A percentile compares a stretch with the other conserved stretches of the same genome.
Conservation (phyloP, 2,797 vertebrate species). For the Enteromius mattozi region DNA sequence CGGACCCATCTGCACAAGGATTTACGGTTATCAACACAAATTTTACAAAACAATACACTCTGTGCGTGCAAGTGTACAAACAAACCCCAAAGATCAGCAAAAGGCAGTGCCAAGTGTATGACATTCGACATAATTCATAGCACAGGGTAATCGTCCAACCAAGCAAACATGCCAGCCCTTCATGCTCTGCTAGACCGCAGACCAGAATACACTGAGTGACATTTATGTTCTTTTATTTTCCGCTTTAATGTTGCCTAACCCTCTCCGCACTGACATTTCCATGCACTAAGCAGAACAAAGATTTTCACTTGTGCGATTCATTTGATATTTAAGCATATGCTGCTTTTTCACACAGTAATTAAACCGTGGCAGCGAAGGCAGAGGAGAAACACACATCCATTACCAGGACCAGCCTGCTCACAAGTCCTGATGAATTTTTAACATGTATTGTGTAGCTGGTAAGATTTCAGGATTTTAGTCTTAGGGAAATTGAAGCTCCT, state of each 20-base stretch:
- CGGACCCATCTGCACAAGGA: no score
- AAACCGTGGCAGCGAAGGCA: slow-evolving; percentile 62
- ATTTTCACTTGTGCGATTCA: slow-evolving; percentile 64
- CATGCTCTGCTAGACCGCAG: slow-evolving; percentile 67
- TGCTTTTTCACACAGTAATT: slow-evolving; percentile 67
- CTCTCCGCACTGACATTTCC: slow-evolving; percentile 71
- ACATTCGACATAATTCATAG: slow-evolving; percentile 74
- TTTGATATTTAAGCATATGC: slow-evolving; percentile 65
- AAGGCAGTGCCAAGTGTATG: slow-evolving; percentile 66
- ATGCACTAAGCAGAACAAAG: slow-evolving; percentile 60
- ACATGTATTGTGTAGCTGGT: slow-evolving; percentile 59
- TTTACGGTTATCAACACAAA: background rate
- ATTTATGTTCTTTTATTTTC: slow-evolving; percentile 73
- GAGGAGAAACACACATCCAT: slow-evolving; percentile 70
- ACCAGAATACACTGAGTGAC: slow-evolving; percentile 75
- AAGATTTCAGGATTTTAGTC: slow-evolving; percentile 63
- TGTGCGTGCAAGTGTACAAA: slow-evolving; percentile 52
- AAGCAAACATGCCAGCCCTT: slow-evolving; percentile 70
- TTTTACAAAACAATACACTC: slow-evolving; percentile 12
- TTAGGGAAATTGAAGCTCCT: slow-evolving; percentile 56
- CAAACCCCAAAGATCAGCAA: slow-evolving; percentile 61
- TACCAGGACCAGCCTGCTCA: slow-evolving; percentile 71
- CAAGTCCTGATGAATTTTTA: slow-evolving; percentile 74
- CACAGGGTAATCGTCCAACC: slow-evolving; percentile 70
- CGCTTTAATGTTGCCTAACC: slow-evolving; percentile 63